Base-by-base conservation (phyloP, 2,113 vertebrate genomes). In the Grammomys surdaster region DNA sequence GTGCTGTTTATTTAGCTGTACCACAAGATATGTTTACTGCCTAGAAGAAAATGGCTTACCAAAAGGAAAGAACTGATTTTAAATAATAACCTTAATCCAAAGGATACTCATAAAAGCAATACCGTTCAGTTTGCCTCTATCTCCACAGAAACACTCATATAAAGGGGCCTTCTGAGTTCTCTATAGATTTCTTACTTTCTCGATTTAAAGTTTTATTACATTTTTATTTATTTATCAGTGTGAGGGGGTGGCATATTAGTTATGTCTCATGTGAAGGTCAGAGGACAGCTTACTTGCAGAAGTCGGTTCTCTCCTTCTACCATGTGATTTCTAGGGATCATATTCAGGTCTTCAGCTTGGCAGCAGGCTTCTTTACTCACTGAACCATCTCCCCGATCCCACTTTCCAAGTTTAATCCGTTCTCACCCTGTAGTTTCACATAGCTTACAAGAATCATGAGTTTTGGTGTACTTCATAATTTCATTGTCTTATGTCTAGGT, bases 11-110 rank as follows among this genome's bases (percentile, higher is more conserved):
- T 94, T 90, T 95, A 93, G 85, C 80, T 84, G 56, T 7, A 51
- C 51, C 43, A 69, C 20, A 89, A 24, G 12, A 28, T 87, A 19
- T 91, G 63, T 95, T 90, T 80, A 48, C 73, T 36, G 24, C 22
- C 11, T 60, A 58, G 81, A 36, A 89, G 60, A 54, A 90, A 95
- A 65, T 92, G 11, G 69, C 26, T 96, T 93, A 43, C 40, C 60
- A 46, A 81, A 86, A 91, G 72, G 78, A 96, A 69, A 90, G 28
- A 89, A 69, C 43, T 89, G 69, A 86, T 84, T 88, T 73, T 63
- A 76, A 92, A 73, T 91, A 73, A 89, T 28, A 24, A 31, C 40
- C 93, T 89, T 4, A 86, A 73, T 54, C 67, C 73, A 54, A 87
- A 76, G 43, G 94, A 89, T 51, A 92, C 31, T 94, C 76, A 46